Percentiles rank a stretch among this genome's conserved stretches.
Evolutionary conservation across 2,797 vertebrate genomes (phyloP).

Genomic region (Oreonectes daqikongensis): DNA sequence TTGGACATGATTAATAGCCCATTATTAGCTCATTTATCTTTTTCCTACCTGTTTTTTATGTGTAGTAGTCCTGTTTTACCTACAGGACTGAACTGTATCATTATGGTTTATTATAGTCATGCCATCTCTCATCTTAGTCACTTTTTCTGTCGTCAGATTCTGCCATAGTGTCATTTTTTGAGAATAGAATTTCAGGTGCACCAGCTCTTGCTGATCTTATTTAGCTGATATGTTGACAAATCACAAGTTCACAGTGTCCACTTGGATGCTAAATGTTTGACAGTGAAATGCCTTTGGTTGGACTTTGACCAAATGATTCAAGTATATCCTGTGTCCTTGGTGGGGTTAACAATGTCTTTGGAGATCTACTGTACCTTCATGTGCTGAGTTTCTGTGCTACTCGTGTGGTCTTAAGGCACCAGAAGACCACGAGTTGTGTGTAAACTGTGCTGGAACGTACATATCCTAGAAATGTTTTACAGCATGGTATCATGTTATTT

Average conservation of each 20-base stretch:
- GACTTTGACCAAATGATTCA: slow-evolving; percentile 18
- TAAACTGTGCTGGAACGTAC: background rate
- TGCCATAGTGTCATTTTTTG: background rate
- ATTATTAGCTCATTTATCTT: background rate
- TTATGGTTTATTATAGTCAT: background rate
- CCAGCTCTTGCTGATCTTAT: background rate
- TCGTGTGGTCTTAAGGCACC: no score
- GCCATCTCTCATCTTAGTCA: background rate
- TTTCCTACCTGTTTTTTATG: background rate
- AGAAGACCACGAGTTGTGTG: background rate
- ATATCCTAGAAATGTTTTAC: background rate
- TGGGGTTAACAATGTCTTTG: background rate
- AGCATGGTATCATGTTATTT: background rate
- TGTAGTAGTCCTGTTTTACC: background rate
- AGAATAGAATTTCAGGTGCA: background rate
- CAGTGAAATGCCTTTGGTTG: slow-evolving; percentile 2
- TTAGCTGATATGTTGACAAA: slow-evolving; percentile 11
- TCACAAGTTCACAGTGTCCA: slow-evolving; percentile 9
- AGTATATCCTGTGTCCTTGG: background rate
- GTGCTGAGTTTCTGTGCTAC: background rate
- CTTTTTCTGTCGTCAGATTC: background rate
- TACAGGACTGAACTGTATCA: background rate
- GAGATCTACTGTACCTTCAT: background rate
- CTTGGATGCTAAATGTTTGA: slow-evolving; percentile 17
- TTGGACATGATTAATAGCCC: slow-evolving; percentile 1